Percentiles rank a stretch among this genome's conserved stretches.
Evolutionary conservation across 2,113 vertebrate species (phyloP).

Genomic region (Sceloporus tristichus): DNA sequence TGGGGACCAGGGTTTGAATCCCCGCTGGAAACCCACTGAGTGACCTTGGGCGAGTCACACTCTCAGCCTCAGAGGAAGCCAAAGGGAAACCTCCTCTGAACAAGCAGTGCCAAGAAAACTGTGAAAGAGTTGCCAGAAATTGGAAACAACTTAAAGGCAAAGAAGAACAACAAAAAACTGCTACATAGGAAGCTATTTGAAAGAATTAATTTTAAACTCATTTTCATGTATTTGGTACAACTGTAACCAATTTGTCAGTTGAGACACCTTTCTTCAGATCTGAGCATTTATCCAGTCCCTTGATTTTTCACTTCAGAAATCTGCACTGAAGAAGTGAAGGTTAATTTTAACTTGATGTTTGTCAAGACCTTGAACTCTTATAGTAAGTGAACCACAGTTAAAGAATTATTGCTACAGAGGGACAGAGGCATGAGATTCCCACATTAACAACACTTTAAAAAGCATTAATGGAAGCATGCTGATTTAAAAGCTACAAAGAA

Average conservation of each 20-base stretch:
- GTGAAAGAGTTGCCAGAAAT: no score
- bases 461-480: background rate
- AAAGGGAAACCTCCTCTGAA: no score
- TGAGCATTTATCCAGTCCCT: background rate
- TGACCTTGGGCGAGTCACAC: no score
- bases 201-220: no score
- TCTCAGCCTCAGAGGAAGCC: no score
- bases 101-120: no score
- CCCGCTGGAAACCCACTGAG: no score
- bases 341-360: conserved; percentile 2
- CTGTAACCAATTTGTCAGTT: background rate
- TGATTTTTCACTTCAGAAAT: background rate
- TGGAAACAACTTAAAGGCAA: no score
- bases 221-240: background rate
- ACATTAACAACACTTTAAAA: background rate
- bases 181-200: no score
- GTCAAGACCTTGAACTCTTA: background rate
- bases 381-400: background rate
- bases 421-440: background rate
- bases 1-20: no score
- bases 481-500: background rate
- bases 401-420: background rate
- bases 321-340: background rate
- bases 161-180: no score
- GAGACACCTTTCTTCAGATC: background rate